Conservation (phyloP, 2,888 invertebrate genomes). For the Hypselothyrea guttata region DNA sequence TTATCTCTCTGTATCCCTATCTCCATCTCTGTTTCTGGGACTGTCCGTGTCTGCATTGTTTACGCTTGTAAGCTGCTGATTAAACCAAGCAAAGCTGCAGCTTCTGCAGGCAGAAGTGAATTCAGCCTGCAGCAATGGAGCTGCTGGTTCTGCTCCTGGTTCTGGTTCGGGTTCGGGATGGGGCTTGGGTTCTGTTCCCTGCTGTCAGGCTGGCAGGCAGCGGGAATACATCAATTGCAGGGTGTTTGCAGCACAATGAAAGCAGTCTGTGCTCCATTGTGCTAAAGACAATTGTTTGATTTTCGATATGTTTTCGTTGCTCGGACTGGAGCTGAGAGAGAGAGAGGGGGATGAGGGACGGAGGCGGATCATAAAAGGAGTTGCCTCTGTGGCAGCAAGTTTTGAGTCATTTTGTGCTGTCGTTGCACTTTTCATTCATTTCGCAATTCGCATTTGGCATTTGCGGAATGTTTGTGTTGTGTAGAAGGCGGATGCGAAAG, state of each 20-base stretch:
- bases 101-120: constrained; percentile 6
- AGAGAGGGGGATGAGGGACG: neutral
- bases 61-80: constrained; percentile 76
- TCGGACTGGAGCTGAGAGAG: neutral
- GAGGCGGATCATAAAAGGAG: neutral
- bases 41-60: constrained; percentile 48
- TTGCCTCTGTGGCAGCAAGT: constrained; percentile 11
- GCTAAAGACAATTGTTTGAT: constrained; percentile 73
- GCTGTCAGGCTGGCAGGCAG: constrained; percentile 2
- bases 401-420: constrained; percentile 46
- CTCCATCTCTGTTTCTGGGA: constrained; percentile 4
- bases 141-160: neutral
- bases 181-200: too few relatives aligned
- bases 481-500: constrained; percentile 7
- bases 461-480: constrained; percentile 33
- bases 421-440: constrained; percentile 62
- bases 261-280: constrained; percentile 55
- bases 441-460: constrained; percentile 48
- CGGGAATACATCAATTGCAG: constrained; percentile 61
- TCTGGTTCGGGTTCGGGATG: too few relatives aligned
- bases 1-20: too few relatives aligned
- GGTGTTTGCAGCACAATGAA: constrained; percentile 55
- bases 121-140: neutral
- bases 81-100: constrained; percentile 62
- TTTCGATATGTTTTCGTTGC: constrained; percentile 67